phyloP scores from a whole-genome alignment of 2,888 invertebrate genomes.

The Cylindroiulus punctatus region DNA sequence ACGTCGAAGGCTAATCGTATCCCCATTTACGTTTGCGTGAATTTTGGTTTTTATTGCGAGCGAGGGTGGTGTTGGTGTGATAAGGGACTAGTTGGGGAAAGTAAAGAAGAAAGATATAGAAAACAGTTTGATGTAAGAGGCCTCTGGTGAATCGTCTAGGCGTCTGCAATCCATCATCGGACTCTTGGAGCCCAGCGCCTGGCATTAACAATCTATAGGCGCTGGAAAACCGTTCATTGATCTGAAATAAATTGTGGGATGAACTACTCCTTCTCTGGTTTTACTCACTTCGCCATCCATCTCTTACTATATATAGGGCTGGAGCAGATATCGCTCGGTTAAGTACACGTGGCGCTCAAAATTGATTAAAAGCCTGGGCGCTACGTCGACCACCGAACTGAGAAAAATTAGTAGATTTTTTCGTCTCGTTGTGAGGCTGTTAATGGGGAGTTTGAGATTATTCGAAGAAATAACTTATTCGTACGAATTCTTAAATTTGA shows the following conservation, averaged over 20 bases:
- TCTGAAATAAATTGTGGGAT: conserved; percentile 51
- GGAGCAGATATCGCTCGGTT: conserved; percentile 14
- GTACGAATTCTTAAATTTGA: no score
- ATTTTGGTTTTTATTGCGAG: conserved; percentile 47
- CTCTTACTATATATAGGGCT: conserved; percentile 25
- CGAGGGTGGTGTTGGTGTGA: conserved; percentile 38
- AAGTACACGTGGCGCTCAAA: conserved; percentile 51
- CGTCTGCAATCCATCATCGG: conserved; percentile 39
- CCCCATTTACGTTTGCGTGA: conserved; percentile 33
- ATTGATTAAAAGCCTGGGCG: conserved; percentile 19
- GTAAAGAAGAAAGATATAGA: conserved; percentile 45
- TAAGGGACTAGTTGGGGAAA: conserved; percentile 43
- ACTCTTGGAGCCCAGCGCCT: conserved; percentile 13
- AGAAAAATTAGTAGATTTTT: no score
- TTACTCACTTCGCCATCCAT: conserved; percentile 42
- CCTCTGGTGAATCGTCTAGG: conserved; percentile 38
- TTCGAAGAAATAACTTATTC: no score
- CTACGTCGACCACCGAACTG: no score
- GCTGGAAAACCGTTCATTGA: conserved; percentile 52
- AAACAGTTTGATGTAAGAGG: conserved; percentile 45
- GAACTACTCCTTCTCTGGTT: conserved; percentile 46
- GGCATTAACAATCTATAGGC: conserved; percentile 45
- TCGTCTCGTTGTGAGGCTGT: no score
- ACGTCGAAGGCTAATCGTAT: conserved; percentile 31
- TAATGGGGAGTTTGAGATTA: no score